phyloP scores from a whole-genome alignment of 2,113 vertebrate genomes.

The Tinamus guttatus region DNA sequence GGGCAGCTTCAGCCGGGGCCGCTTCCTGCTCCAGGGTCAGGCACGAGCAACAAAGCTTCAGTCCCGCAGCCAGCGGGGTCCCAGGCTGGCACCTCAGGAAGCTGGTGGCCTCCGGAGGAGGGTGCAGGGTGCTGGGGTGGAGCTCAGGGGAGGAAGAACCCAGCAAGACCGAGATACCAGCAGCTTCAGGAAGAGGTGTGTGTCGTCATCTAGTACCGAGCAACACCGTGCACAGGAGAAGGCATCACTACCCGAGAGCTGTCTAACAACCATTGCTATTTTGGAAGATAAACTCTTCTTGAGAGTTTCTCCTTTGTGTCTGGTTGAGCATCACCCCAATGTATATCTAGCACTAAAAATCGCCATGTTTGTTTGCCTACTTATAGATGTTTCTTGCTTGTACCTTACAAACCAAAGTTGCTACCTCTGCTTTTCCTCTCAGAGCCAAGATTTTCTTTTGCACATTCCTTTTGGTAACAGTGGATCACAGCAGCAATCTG shows the following conservation, averaged over 20 bases:
- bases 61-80: fast-evolving
- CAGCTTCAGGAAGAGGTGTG: neutral
- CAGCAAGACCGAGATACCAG: neutral
- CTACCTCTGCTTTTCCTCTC: neutral
- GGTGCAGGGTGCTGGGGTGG: neutral
- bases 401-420: neutral
- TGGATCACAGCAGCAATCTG: constrained; percentile 83
- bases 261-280: neutral
- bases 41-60: neutral
- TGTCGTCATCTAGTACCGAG: neutral
- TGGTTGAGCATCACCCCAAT: neutral
- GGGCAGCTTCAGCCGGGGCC: neutral
- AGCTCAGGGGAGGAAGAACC: neutral
- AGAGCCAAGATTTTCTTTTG: constrained; percentile 95
- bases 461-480: constrained; percentile 90
- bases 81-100: neutral
- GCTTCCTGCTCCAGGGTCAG: neutral
- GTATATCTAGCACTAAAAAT: neutral
- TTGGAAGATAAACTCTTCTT: neutral
- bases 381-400: neutral
- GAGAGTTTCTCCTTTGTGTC: neutral
- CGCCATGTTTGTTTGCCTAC: neutral
- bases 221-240: neutral
- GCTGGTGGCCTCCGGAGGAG: neutral
- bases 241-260: neutral